Base-by-base conservation (phyloP, 2,113 vertebrate genomes). In the Actinemys pallida region DNA sequence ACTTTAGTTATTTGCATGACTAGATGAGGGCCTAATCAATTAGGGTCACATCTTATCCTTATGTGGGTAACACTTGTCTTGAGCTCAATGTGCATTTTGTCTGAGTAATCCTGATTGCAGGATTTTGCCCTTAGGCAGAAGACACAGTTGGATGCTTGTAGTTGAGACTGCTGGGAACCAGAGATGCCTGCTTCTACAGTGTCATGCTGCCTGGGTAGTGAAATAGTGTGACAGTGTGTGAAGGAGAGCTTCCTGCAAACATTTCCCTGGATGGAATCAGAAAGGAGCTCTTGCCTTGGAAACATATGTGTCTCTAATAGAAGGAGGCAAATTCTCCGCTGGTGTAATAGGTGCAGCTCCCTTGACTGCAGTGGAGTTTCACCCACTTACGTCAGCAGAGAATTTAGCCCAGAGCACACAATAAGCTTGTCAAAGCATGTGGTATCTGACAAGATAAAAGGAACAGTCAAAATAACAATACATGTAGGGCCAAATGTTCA, bases 371-470 rank as follows among this genome's bases (percentile, higher is more conserved):
- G 10, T 11, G 42, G 45, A 47, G 25, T 47, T 47, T 47, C 45
- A 42, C 17, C 90, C 89, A 53, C 8, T 35, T 92, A 39, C 62
- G 45, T 53, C 94, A 17, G 83, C 94, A 84, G 52, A 92, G 89
- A 88, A 87, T 92, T 93, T 84, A 84, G 86, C 59, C 54, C 56
- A 92, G 54, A 2, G 5, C 95, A 62, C 45, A 84, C 76, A 93
- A 95, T 84, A 93, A 92, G 94, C 59, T 94, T 93, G 87, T 96
- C 88, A 91, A 94, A 95, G 81, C 94, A 96, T 91, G 92, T 94
- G 81, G 88, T 94, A 96, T 93, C 90, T 96, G 93, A 96, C 92
- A 96, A 95, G 94, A 96, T 93, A 87, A 96, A 95, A 96, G 90
- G 69, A 92, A 72, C 62, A 93, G 85, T 96, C 81, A 88, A 87